Evolutionary conservation across 2,888 invertebrate genomes (phyloP).

Genomic region (Pardosa pseudoannulata): DNA sequence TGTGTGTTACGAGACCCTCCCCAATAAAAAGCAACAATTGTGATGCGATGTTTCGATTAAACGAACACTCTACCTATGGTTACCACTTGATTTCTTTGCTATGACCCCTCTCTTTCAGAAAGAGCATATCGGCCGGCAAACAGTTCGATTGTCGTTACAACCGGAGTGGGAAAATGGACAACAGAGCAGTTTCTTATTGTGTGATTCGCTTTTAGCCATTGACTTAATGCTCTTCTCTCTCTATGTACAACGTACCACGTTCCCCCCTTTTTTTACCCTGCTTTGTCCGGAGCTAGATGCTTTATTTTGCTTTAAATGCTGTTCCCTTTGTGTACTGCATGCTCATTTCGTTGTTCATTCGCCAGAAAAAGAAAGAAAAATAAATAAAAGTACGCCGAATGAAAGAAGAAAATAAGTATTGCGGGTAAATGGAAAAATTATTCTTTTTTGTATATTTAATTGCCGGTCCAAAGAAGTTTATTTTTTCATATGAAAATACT

Average conservation of each 20-base stretch:
- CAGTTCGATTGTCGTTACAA: slow-evolving; percentile 67
- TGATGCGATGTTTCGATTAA: no score
- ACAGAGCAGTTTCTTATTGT: slow-evolving; percentile 50
- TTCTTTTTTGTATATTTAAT: no score
- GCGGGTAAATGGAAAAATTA: not conserved
- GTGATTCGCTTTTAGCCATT: slow-evolving; percentile 48
- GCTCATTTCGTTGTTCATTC: slow-evolving; percentile 5
- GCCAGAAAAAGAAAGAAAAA: not conserved
- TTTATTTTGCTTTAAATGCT: slow-evolving; percentile 44
- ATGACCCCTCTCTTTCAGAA: slow-evolving; percentile 10
- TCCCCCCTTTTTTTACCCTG: slow-evolving; percentile 7
- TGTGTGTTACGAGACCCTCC: no score
- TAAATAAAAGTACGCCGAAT: not conserved
- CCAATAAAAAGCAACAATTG: no score
- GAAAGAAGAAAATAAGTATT: not conserved
- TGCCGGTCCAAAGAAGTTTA: no score
- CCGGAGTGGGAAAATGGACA: slow-evolving; percentile 58
- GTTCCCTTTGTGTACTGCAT: slow-evolving; percentile 10
- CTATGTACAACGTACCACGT: slow-evolving; percentile 18
- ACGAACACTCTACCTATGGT: not conserved
- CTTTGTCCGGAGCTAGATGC: not conserved
- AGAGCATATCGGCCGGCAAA: slow-evolving; percentile 23
- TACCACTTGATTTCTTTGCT: not conserved
- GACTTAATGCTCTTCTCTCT: slow-evolving; percentile 63
- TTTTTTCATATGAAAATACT: no score